Conservation (phyloP, 2,888 invertebrate species). For the Drosophila anomalata region DNA sequence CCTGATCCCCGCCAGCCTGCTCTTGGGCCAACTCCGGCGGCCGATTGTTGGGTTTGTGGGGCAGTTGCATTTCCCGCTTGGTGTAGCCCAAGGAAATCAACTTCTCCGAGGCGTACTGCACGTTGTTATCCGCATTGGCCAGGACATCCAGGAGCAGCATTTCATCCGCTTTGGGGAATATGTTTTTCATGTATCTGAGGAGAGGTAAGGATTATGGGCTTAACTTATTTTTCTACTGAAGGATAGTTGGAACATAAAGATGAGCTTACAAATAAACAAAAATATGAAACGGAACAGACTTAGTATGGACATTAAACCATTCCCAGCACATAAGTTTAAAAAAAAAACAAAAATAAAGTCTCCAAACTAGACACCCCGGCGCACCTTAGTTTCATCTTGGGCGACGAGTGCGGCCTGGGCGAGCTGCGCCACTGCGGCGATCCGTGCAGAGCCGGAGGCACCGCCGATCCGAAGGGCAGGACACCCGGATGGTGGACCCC, state of each 20-base stretch:
- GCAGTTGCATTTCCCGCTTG: conserved; percentile 90
- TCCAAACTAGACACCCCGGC: conserved; percentile 19
- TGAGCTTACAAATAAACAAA: background rate
- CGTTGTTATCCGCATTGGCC: conserved; percentile 94
- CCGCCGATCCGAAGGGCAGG: conserved; percentile 33
- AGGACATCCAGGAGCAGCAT: conserved; percentile 92
- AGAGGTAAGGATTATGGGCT: conserved; percentile 43
- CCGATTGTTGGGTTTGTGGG: conserved; percentile 85
- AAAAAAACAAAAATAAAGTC: background rate
- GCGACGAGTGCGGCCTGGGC: conserved; percentile 90
- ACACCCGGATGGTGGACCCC: conserved; percentile 28
- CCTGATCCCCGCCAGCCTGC: conserved; percentile 59
- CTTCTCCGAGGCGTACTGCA: conserved; percentile 93
- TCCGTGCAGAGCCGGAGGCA: conserved; percentile 82
- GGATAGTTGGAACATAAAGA: background rate
- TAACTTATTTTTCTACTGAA: background rate
- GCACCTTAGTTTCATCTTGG: conserved; percentile 96
- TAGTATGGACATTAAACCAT: background rate
- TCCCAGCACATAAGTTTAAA: background rate
- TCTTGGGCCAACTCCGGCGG: conserved; percentile 71
- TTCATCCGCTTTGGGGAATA: conserved; percentile 96
- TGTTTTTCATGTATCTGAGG: conserved; percentile 93
- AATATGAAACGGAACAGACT: too few species aligned
- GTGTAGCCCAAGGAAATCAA: conserved; percentile 91
- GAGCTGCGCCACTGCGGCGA: conserved; percentile 86